Base-by-base conservation (phyloP, 1,140 invertebrate genomes). In the Drosophila pseudoobscura region DNA sequence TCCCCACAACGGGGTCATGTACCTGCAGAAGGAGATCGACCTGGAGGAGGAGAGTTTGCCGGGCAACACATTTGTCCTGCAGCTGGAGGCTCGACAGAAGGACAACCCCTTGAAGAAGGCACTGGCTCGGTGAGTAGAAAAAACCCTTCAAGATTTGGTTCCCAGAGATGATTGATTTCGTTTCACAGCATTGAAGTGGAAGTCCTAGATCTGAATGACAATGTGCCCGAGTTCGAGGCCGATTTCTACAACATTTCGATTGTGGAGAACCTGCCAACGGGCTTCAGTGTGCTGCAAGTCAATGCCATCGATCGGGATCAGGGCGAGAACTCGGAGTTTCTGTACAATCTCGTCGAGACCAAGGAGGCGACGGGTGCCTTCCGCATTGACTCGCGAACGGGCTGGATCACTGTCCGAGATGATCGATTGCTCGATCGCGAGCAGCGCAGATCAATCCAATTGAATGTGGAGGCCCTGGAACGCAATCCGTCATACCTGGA, bases 181-280 rank as follows among this genome's bases (percentile, higher is more conserved):
- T 2, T 35, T 9, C 13, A 3, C 45, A 91, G 95, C 63, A 94
- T 97, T 0, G 96, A 97, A 89, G 92, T 97, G 0, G 95, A 96
- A 89, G 92, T 97, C 0, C 79, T 96, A 8, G 96, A 97, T 85
- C 87, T 97, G 0, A 97, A 97, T 80, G 96, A 97, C 82, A 97
- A 97, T 90, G 90, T 96, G 15, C 96, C 96, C 0, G 94, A 96
- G 70, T 98, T 98, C 64, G 96, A 97, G 91, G 95, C 96, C 0
- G 96, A 97, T 75, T 94, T 96, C 71, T 97, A 97, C 85, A 97
- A 97, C 72, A 97, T 98, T 43, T 97, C 96, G 69, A 97, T 98
- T 52, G 96, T 97, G 47, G 97, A 98, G 89, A 97, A 98, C 91
- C 92, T 97, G 35, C 97, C 97, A 0, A 96, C 96, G 75, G 96